Percentiles rank a stretch among this genome's conserved stretches.
phyloP scores from a whole-genome alignment of 2,888 invertebrate genomes.

The Palloptera scutellata region DNA sequence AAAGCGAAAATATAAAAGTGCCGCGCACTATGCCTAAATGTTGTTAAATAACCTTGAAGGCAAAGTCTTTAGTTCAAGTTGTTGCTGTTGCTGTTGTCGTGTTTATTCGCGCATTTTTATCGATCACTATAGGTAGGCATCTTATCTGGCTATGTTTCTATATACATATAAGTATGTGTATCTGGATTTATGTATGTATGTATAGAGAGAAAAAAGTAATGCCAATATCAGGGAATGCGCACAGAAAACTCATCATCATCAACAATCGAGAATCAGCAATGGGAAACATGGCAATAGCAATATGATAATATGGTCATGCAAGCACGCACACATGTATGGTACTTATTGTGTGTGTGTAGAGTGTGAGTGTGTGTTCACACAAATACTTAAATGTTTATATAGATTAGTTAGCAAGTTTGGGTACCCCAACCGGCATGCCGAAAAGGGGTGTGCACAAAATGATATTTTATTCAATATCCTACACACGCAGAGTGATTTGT shows the following conservation, averaged over 20 bases:
- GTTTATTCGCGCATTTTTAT: constrained; percentile 33
- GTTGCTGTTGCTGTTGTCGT: constrained; percentile 8
- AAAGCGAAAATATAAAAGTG: not conserved
- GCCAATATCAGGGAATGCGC: constrained; percentile 10
- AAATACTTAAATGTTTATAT: not conserved
- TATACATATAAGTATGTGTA: no score
- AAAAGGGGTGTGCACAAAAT: constrained; percentile 59
- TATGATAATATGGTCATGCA: not conserved
- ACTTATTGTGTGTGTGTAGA: not conserved
- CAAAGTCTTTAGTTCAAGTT: constrained; percentile 9
- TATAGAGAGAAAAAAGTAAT: constrained; percentile 15
- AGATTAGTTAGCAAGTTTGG: not conserved
- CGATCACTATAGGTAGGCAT: constrained; percentile 31
- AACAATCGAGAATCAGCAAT: constrained; percentile 20
- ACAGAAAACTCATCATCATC: constrained; percentile 22
- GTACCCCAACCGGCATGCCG: constrained; percentile 23
- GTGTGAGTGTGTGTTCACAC: constrained; percentile 8
- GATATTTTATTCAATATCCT: constrained; percentile 63
- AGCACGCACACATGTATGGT: not conserved
- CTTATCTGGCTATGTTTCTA: no score
- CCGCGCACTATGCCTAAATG: not conserved
- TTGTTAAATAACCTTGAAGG: constrained; percentile 19
- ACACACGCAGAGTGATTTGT: constrained; percentile 51
- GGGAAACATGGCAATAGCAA: constrained; percentile 6
- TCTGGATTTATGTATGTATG: constrained; percentile 8